These are phyloP conservation scores for Lipophrys pholis DNA, from an alignment of 2,113 vertebrate species.

Conservation along the genomic window DNA sequence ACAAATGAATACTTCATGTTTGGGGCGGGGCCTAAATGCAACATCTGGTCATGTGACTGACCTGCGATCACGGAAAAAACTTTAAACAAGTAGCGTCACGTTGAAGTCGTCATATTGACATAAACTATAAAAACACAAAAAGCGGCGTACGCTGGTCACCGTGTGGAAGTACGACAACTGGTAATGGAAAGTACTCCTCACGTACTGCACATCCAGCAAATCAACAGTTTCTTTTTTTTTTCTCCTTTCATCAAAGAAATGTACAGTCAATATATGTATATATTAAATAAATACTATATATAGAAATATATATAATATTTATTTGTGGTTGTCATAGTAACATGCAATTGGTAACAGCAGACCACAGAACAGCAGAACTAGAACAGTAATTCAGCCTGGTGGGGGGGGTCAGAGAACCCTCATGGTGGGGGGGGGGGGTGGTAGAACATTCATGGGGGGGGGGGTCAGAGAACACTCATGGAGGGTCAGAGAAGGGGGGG, in stretches of 20 bases:
- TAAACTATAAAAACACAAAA: too few species aligned
- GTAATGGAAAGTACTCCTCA: conserved; percentile 68
- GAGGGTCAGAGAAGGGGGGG: too few species aligned
- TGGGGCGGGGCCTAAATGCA: too few species aligned
- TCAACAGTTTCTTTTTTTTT: conserved; percentile 67
- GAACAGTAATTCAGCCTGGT: conserved; percentile 70
- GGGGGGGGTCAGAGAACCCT: conserved; percentile 71
- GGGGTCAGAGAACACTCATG: too few species aligned
- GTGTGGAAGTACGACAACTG: conserved; percentile 57
- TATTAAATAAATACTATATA: conserved; percentile 83
- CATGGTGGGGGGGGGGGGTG: too few species aligned
- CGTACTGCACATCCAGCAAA: conserved; percentile 86
- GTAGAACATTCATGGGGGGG: too few species aligned
- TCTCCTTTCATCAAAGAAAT: conserved; percentile 71
- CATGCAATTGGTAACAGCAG: too few species aligned
- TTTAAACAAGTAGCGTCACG: too few species aligned
- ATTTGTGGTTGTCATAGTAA: conserved; percentile 71
- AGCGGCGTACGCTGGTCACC: conserved; percentile 58
- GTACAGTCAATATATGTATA: conserved; percentile 79
- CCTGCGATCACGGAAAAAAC: conserved; percentile 42
- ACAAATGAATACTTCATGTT: too few species aligned
- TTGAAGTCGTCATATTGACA: too few species aligned
- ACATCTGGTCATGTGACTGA: conserved; percentile 11
- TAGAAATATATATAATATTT: conserved; percentile 78
- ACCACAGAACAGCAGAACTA: conserved; percentile 79